Evolutionary conservation across 1,140 invertebrate species (phyloP), one percentile per base, ranked within the genome.

Genomic region (Chrysomallon squamiferum): DNA sequence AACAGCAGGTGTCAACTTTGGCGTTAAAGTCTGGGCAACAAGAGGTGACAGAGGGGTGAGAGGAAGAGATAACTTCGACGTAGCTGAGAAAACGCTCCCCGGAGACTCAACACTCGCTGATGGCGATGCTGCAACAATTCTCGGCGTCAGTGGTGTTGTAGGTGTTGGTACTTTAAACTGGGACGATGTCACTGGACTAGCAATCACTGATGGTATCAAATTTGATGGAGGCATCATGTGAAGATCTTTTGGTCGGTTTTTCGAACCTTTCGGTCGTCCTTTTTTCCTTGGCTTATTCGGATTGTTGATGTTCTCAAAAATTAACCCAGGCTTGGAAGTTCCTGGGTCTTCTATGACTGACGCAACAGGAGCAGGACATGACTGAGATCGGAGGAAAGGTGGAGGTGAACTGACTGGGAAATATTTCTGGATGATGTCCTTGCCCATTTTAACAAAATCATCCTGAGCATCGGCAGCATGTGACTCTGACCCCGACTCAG

Each of bases 251-350:
- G 71, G 73, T 60, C 70, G 70, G 59, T 79, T 79, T 65, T 77
- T 78, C n/a, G 77, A 74, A 13, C 77, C 77, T 67, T 79, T 77
- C 1, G 77, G 77, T 62, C 77, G 68, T 7, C 77, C 77, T 52
- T 78, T 70, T 59, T 77, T 74, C 45, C 69, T 75, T 7, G 71
- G 75, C 3, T 59, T 25, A 38, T 15, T 38, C 35, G 35, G 35
- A 15, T 38, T 15, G 15, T 38, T 38, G 15, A 38, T 38, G 35
- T 38, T 38, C 35, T 38, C 35, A 38, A 38, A 38, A 7, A 38
- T 38, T 15, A 38, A 38, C 15, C 35, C 35, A 38, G 35, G 5
- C 15, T 38, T 38, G 15, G 35, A 38, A 38, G 35, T 15, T 5
- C 6, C 6, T 7, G 35, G 15, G 6, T 38, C 35, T 38, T 38